A percentile compares a stretch with the other conserved stretches of the same genome.
Conservation (phyloP, 2,113 vertebrate species). For the Hyperopisus bebe region DNA sequence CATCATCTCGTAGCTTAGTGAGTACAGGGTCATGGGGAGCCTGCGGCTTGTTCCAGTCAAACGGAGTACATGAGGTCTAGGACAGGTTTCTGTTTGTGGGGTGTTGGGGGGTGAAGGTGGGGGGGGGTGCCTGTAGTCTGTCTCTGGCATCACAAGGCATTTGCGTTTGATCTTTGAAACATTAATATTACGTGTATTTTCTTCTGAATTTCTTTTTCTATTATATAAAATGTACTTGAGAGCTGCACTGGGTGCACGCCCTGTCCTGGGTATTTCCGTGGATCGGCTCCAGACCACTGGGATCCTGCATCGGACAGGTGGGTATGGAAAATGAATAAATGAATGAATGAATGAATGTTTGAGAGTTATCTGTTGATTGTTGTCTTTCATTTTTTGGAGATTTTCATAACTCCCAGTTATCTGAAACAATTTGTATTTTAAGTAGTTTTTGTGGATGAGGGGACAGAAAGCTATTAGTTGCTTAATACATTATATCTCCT, state of each 20-base stretch:
- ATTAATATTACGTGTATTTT: neutral
- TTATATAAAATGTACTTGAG: neutral
- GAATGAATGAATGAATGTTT: neutral
- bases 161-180: neutral
- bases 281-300: neutral
- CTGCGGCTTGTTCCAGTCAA: neutral
- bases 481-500: neutral
- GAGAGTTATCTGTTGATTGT: neutral
- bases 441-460: neutral
- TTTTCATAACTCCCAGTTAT: neutral
- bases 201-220: neutral
- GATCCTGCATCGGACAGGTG: neutral
- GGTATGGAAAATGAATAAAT: neutral
- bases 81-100: neutral
- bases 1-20: neutral
- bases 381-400: neutral
- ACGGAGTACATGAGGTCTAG: neutral
- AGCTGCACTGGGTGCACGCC: neutral
- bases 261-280: neutral
- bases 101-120: neutral
- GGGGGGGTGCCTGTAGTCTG: neutral
- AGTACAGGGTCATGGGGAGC: neutral
- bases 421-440: neutral
- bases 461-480: neutral
- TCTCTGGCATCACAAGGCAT: neutral